Evolutionary conservation across 2,113 vertebrate species (phyloP).

Genomic region (Bettongia penicillata): DNA sequence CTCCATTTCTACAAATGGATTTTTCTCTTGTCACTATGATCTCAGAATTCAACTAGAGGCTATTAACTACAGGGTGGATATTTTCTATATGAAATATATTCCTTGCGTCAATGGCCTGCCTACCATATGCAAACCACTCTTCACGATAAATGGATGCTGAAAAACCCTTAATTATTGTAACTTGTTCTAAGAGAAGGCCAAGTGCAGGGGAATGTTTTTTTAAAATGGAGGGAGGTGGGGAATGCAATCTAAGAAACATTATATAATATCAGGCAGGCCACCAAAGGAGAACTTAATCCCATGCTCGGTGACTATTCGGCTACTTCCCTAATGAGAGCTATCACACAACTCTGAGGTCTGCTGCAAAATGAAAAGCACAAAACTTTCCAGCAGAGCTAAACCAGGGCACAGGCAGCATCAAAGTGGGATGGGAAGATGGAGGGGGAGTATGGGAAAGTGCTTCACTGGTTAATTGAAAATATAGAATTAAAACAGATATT

Average conservation of each 20-base stretch:
- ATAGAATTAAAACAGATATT: accelerated
- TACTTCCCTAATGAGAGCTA: not conserved
- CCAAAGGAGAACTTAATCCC: not conserved
- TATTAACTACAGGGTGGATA: constrained; percentile 66
- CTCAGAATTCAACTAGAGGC: constrained; percentile 71
- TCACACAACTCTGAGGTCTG: not conserved
- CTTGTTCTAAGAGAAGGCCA: not conserved
- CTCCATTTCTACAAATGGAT: constrained; percentile 73
- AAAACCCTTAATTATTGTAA: constrained; percentile 58
- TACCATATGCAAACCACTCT: constrained; percentile 55
- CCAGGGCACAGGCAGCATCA: not conserved
- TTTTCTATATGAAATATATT: constrained; percentile 56
- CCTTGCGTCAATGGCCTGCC: constrained; percentile 62
- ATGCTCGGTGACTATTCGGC: not conserved
- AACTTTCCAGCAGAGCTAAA: not conserved
- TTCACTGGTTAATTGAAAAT: not conserved
- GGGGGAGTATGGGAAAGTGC: not conserved
- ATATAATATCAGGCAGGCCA: not conserved
- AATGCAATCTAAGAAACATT: accelerated
- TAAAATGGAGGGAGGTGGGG: not conserved
- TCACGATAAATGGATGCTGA: constrained; percentile 66
- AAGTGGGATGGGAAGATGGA: not conserved
- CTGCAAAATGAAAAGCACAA: not conserved
- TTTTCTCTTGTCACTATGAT: constrained; percentile 65
- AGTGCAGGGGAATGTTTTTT: not conserved